phyloP scores from a whole-genome alignment of 1,140 invertebrate species.

The Nebria ingens region DNA sequence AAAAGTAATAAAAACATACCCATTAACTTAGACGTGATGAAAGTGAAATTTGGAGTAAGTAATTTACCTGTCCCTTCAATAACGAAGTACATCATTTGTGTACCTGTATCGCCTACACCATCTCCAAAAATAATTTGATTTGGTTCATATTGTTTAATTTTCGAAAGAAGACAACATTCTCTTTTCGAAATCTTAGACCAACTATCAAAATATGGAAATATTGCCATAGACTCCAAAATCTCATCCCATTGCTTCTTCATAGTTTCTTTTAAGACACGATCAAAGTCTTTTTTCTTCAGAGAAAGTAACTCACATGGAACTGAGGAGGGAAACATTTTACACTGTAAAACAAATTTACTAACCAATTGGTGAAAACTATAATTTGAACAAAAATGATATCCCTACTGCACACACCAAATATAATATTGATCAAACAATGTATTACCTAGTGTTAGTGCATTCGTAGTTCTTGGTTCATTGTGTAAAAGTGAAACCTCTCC shows the following conservation, averaged over 20 bases:
- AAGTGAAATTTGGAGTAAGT: no score
- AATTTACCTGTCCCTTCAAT: conserved; percentile 48
- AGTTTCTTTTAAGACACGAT: conserved; percentile 42
- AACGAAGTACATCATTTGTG: conserved; percentile 44
- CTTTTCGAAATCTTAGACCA: conserved; percentile 44
- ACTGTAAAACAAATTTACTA: no score
- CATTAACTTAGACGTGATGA: not conserved
- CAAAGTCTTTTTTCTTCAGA: conserved; percentile 43
- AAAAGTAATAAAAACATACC: no score
- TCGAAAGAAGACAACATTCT: conserved; percentile 53
- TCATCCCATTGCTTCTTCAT: conserved; percentile 49
- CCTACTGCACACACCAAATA: no score
- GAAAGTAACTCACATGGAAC: conserved; percentile 42
- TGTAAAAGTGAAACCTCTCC: conserved; percentile 52
- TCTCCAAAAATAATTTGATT: conserved; percentile 52
- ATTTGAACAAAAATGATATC: no score
- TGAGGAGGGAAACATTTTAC: conserved; percentile 21
- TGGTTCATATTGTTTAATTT: conserved; percentile 41
- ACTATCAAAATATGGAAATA: conserved; percentile 52
- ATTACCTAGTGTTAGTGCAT: conserved; percentile 43
- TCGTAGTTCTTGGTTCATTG: conserved; percentile 43
- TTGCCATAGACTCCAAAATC: conserved; percentile 43
- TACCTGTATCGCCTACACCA: conserved; percentile 47
- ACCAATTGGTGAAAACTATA: no score
- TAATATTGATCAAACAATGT: no score